These are phyloP conservation scores for Pantherophis alleghaniensis DNA, from an alignment of 2,797 vertebrate genomes.

Conservation along the genomic window DNA sequence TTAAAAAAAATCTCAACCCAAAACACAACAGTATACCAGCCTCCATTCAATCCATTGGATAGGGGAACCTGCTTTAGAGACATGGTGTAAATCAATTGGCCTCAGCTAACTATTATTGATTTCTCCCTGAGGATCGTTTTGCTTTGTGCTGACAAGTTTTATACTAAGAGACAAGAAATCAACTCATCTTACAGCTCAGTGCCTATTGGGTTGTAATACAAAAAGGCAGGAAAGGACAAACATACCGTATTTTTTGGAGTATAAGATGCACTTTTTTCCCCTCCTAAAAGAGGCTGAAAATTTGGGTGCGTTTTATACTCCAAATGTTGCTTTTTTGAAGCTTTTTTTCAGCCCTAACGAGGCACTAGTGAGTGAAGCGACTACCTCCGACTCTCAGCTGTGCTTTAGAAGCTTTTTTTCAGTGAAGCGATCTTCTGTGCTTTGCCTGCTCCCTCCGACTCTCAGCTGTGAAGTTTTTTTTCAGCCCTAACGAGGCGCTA, in stretches of 20 bases:
- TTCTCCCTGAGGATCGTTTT: constrained; percentile 44
- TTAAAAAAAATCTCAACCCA: neutral
- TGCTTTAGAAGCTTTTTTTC: too few relatives aligned
- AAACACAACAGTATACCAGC: neutral
- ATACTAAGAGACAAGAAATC: constrained; percentile 38
- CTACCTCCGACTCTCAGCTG: too few relatives aligned
- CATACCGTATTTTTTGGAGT: neutral
- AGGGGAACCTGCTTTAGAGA: constrained; percentile 14
- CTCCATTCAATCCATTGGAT: constrained; percentile 33
- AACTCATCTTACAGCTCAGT: neutral
- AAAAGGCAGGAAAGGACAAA: accelerated
- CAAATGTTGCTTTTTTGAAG: too few relatives aligned
- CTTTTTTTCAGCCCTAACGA: too few relatives aligned
- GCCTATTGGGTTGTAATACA: neutral
- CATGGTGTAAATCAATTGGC: constrained; percentile 42
- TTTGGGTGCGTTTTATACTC: too few relatives aligned
- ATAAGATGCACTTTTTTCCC: too few relatives aligned
- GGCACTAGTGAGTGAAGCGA: too few relatives aligned
- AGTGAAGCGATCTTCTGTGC: too few relatives aligned
- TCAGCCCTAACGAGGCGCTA: too few relatives aligned
- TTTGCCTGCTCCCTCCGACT: too few relatives aligned
- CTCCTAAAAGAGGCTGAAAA: too few relatives aligned
- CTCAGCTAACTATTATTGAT: constrained; percentile 49
- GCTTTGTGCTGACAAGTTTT: constrained; percentile 33
- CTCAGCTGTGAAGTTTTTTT: too few relatives aligned